Percentiles rank a stretch among this genome's conserved stretches.
Conservation (phyloP, 37 sponge, comb jelly and placozoan genomes). For the Halichondria panicea region DNA sequence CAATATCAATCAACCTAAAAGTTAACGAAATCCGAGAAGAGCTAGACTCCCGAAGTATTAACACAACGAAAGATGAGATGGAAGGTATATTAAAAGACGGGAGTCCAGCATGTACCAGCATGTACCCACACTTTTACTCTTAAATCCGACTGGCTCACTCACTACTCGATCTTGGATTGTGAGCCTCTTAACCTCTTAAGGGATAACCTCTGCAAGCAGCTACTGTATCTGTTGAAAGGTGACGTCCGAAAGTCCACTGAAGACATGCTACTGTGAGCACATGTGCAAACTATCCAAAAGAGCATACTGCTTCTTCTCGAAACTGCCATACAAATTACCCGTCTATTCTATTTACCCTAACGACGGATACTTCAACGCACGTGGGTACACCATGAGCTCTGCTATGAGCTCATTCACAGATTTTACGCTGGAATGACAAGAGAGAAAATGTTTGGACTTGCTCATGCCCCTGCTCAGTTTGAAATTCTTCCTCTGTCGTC, state of each 20-base stretch:
- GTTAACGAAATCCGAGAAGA: conserved; percentile 2
- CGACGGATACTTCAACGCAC: too few relatives aligned
- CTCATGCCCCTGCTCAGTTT: conserved; percentile 7
- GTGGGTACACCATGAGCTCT: background rate
- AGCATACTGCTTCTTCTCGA: too few relatives aligned
- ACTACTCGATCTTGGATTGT: conserved; percentile 1
- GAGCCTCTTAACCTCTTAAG: background rate
- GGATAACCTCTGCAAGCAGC: background rate
- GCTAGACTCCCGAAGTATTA: background rate
- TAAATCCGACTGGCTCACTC: background rate
- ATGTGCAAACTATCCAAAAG: too few relatives aligned
- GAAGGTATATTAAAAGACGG: background rate
- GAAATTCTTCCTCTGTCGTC: conserved; percentile 10
- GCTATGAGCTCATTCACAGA: background rate
- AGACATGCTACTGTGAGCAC: too few relatives aligned
- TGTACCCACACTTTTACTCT: background rate
- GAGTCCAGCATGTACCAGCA: background rate
- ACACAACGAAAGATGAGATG: background rate
- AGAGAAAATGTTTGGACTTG: background rate
- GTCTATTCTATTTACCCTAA: too few relatives aligned
- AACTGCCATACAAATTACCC: too few relatives aligned
- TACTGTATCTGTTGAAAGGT: background rate
- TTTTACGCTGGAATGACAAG: background rate
- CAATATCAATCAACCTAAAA: conserved; percentile 1
- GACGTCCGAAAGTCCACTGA: background rate